phyloP scores from a whole-genome alignment of 2,888 invertebrate species.

The Eucera pruinosa region DNA sequence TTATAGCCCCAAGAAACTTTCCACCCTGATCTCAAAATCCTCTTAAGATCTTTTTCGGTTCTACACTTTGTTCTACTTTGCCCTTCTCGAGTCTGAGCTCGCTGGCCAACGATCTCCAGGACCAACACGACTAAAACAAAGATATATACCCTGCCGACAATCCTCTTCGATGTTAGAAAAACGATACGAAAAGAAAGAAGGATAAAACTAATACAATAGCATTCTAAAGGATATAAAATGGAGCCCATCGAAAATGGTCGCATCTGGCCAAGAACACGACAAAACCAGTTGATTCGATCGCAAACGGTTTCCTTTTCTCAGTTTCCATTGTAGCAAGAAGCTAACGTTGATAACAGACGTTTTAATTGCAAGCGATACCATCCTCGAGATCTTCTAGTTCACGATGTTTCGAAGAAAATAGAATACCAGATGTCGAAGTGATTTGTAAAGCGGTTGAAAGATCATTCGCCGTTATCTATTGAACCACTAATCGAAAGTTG shows the following conservation, averaged over 20 bases:
- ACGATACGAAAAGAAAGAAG: neutral
- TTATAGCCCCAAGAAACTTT: constrained; percentile 38
- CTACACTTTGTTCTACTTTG: constrained; percentile 53
- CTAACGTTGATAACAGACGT: neutral
- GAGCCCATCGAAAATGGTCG: neutral
- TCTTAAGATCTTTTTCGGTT: constrained; percentile 51
- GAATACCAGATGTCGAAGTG: neutral
- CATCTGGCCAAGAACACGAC: neutral
- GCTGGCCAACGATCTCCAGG: constrained; percentile 13
- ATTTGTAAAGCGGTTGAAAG: constrained; percentile 20
- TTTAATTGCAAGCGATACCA: constrained; percentile 34
- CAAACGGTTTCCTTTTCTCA: neutral
- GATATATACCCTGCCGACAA: neutral
- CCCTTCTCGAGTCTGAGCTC: neutral
- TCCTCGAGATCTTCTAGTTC: neutral
- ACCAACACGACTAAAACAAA: neutral
- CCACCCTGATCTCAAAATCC: constrained; percentile 43
- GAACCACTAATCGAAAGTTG: constrained; percentile 29
- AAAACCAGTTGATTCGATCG: constrained; percentile 1
- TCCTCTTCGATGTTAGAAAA: neutral
- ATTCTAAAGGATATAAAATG: constrained; percentile 15
- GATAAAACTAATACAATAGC: neutral
- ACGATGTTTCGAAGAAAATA: neutral
- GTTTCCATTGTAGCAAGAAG: neutral
- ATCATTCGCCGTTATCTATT: constrained; percentile 16